Conservation (phyloP, 2,888 invertebrate species). For the Calameuta pallipes region DNA sequence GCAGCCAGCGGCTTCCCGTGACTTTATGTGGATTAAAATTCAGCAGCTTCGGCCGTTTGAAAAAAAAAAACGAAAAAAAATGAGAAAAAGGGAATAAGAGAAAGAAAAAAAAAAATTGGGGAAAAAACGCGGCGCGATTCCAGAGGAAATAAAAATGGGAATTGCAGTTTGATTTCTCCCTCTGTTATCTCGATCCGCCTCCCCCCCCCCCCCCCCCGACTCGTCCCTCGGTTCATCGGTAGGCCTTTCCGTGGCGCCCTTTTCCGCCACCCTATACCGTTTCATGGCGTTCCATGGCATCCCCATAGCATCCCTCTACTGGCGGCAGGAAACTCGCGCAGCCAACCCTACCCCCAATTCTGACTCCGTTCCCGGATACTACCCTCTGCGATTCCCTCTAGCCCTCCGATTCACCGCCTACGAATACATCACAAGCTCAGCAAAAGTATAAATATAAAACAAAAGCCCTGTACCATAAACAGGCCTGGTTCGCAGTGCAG, state of each 20-base stretch:
- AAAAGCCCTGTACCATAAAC: conserved; percentile 48
- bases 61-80: not conserved
- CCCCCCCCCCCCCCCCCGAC: conserved; percentile 17
- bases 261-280: conserved; percentile 27
- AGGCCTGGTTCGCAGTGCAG: conserved; percentile 39
- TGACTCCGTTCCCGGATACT: conserved; percentile 23
- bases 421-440: conserved; percentile 53
- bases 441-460: conserved; percentile 58
- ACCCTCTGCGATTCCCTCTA: conserved; percentile 29
- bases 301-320: conserved; percentile 20
- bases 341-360: conserved; percentile 23
- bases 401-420: conserved; percentile 30
- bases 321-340: not conserved
- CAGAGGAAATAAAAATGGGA: conserved; percentile 58
- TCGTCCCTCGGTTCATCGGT: conserved; percentile 11
- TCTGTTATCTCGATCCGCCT: conserved; percentile 27
- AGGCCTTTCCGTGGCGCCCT: conserved; percentile 29
- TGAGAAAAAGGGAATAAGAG: no score
- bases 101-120: no score
- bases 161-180: conserved; percentile 57
- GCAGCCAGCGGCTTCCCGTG: conserved; percentile 22
- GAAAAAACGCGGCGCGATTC: conserved; percentile 30
- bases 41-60: conserved; percentile 27
- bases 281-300: conserved; percentile 18
- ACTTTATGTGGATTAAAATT: conserved; percentile 53